Percentiles rank a stretch among this genome's conserved stretches.
Evolutionary conservation across 2,113 vertebrate genomes (phyloP).

Genomic region (Chionomys nivalis): DNA sequence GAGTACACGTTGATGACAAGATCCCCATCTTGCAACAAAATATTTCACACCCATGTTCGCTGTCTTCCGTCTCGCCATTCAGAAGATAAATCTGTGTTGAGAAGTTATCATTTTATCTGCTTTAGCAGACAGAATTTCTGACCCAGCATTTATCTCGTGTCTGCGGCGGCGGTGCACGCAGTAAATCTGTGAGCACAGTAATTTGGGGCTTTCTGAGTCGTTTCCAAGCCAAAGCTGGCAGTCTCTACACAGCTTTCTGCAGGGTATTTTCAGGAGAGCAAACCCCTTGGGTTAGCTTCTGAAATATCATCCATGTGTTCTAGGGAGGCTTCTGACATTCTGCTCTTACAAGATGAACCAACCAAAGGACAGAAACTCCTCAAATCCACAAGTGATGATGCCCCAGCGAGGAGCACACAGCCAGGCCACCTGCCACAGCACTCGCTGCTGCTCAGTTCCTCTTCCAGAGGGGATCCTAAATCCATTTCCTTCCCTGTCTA

Average conservation of each 20-base stretch:
- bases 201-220: constrained; percentile 56
- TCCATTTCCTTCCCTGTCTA: neutral
- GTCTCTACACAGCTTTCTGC: constrained; percentile 41
- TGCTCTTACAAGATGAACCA: neutral
- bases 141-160: constrained; percentile 49
- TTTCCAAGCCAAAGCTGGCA: constrained; percentile 39
- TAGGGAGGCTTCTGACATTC: neutral
- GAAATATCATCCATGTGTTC: neutral
- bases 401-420: neutral
- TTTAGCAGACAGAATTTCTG: constrained; percentile 46
- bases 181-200: constrained; percentile 49
- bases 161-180: neutral
- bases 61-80: neutral
- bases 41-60: neutral
- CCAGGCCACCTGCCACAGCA: too few relatives aligned
- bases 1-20: constrained; percentile 33
- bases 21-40: constrained; percentile 71
- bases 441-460: neutral
- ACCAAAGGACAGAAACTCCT: neutral
- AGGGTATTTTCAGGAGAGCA: constrained; percentile 66
- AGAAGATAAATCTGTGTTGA: constrained; percentile 47
- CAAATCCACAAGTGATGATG: neutral
- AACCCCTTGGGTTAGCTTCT: constrained; percentile 24
- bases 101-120: constrained; percentile 64
- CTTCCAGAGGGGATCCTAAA: neutral